phyloP scores from a whole-genome alignment of 1,140 invertebrate genomes.

The Druon quercuslanigerum region DNA sequence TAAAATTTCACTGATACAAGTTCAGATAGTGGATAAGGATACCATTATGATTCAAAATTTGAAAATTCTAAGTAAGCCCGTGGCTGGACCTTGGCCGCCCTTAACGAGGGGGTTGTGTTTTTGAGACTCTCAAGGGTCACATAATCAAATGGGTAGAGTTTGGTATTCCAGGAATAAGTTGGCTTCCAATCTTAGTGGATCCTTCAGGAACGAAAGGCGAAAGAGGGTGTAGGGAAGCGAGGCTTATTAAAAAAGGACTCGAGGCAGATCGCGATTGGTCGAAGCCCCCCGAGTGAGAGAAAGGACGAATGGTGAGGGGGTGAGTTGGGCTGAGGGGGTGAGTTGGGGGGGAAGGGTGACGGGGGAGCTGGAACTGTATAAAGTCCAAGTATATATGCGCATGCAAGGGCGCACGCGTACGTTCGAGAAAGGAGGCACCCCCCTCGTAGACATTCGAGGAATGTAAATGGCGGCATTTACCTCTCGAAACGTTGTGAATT shows the following conservation, averaged over 20 bases:
- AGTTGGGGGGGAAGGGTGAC: conserved; percentile 36
- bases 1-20: too few relatives aligned
- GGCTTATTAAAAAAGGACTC: conserved; percentile 31
- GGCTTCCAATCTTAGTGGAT: conserved; percentile 28
- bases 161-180: conserved; percentile 29
- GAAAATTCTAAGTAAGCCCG: background rate
- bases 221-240: conserved; percentile 31
- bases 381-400: conserved; percentile 11
- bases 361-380: conserved; percentile 29
- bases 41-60: too few relatives aligned
- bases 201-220: conserved; percentile 17
- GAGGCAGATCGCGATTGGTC: conserved; percentile 30
- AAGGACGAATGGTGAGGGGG: conserved; percentile 12
- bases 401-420: conserved; percentile 26
- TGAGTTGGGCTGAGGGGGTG: conserved; percentile 27
- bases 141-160: conserved; percentile 17
- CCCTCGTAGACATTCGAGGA: conserved; percentile 27
- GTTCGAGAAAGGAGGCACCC: conserved; percentile 25
- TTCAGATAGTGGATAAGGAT: too few relatives aligned
- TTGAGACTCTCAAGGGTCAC: conserved; percentile 26
- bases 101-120: conserved; percentile 11
- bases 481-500: conserved; percentile 33
- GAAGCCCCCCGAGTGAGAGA: conserved; percentile 14
- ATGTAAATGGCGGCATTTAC: conserved; percentile 22
- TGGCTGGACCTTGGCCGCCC: conserved; percentile 3